Evolutionary conservation across 1,140 invertebrate species (phyloP).

Genomic region (Aporrectodea caliginosa): DNA sequence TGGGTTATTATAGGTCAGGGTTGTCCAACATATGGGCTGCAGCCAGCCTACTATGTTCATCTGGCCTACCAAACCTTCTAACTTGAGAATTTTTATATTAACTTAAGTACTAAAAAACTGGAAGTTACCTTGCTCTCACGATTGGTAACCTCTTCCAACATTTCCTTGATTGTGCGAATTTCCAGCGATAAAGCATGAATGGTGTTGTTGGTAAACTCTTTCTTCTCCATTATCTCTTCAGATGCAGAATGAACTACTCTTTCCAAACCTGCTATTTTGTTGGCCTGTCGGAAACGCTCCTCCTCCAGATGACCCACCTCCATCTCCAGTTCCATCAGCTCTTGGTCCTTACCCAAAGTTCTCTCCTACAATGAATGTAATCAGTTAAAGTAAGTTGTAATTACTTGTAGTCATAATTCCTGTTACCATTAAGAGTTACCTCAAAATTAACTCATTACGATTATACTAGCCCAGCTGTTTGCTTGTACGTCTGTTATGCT

Average conservation of each 20-base stretch:
- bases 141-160: slow-evolving; percentile 45
- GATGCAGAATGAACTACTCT: slow-evolving; percentile 38
- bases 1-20: no score
- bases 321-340: slow-evolving; percentile 45
- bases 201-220: slow-evolving; percentile 47
- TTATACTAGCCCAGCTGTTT: no score
- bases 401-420: no score
- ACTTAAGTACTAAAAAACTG: not conserved
- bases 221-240: slow-evolving; percentile 40
- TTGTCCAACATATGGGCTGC: no score
- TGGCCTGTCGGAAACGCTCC: slow-evolving; percentile 47
- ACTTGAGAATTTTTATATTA: not conserved
- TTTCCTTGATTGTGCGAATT: slow-evolving; percentile 50
- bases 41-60: no score
- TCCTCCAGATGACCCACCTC: slow-evolving; percentile 51
- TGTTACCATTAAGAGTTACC: no score
- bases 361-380: no score
- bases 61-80: not conserved
- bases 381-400: no score
- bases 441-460: no score
- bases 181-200: slow-evolving; percentile 54
- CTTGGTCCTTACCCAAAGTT: slow-evolving; percentile 47
- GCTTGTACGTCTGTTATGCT: no score
- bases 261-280: slow-evolving; percentile 49
- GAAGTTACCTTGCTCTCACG: slow-evolving; percentile 52